phyloP scores from a whole-genome alignment of 2,888 invertebrate species.

The Drosophila meridionalis region DNA sequence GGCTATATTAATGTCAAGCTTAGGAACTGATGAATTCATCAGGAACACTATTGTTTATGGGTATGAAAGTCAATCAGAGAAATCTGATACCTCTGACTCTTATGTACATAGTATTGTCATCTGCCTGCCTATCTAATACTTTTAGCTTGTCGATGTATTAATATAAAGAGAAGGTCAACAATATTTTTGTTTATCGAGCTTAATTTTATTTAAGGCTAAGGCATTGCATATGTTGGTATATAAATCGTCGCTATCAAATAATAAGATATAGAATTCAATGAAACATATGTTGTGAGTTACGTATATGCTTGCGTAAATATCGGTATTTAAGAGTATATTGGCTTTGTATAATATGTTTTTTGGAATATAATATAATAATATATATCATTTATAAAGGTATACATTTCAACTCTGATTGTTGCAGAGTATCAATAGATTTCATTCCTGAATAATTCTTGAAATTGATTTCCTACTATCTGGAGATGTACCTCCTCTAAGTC shows the following conservation, averaged over 20 bases:
- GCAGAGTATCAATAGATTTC: too few species aligned
- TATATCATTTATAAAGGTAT: too few species aligned
- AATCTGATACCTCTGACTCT: neutral
- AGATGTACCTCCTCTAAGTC: neutral
- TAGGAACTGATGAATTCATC: neutral
- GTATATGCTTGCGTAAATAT: neutral
- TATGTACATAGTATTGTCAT: neutral
- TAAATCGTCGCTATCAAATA: neutral
- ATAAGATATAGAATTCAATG: neutral
- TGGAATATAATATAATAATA: too few species aligned
- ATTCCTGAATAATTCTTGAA: neutral
- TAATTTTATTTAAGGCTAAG: too few species aligned
- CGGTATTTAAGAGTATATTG: neutral
- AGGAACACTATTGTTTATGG: neutral
- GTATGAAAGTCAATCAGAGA: neutral
- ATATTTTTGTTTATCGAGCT: neutral
- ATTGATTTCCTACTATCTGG: neutral
- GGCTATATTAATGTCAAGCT: neutral
- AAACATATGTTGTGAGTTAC: neutral
- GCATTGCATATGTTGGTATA: neutral
- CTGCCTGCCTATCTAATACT: neutral
- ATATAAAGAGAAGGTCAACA: neutral
- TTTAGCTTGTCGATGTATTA: neutral
- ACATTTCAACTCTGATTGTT: too few species aligned
- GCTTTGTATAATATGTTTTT: neutral